Conservation (phyloP, 2,113 vertebrate genomes). For the Pygathrix nemaeus region DNA sequence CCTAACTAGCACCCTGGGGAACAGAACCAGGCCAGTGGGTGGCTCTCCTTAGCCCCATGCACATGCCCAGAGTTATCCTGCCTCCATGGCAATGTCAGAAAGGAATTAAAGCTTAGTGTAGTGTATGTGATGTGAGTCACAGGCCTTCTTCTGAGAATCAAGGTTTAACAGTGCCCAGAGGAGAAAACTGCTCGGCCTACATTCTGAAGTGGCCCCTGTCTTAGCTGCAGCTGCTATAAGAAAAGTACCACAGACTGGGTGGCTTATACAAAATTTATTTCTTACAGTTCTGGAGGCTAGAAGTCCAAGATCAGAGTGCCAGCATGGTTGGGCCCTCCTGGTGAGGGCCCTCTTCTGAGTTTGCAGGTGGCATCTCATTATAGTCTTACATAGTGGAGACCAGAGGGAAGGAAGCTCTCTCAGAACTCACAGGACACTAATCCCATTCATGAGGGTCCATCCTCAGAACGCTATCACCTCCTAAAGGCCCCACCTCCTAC, state of each 20-base stretch:
- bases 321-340: background rate
- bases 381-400: background rate
- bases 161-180: background rate
- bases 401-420: background rate
- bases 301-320: background rate
- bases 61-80: background rate
- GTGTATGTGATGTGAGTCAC: rapidly evolving
- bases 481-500: background rate
- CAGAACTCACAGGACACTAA: background rate
- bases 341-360: background rate
- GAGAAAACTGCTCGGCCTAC: background rate
- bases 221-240: background rate
- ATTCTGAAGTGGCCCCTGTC: background rate
- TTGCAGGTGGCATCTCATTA: background rate
- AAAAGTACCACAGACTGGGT: background rate
- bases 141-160: background rate
- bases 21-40: background rate
- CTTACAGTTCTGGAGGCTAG: background rate
- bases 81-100: background rate
- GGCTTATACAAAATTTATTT: background rate
- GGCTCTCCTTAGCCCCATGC: background rate
- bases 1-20: background rate
- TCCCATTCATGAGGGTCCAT: background rate
- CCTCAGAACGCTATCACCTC: background rate
- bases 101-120: background rate